Conservation (phyloP, 2,888 invertebrate genomes). For the Notodonta dromedarius region DNA sequence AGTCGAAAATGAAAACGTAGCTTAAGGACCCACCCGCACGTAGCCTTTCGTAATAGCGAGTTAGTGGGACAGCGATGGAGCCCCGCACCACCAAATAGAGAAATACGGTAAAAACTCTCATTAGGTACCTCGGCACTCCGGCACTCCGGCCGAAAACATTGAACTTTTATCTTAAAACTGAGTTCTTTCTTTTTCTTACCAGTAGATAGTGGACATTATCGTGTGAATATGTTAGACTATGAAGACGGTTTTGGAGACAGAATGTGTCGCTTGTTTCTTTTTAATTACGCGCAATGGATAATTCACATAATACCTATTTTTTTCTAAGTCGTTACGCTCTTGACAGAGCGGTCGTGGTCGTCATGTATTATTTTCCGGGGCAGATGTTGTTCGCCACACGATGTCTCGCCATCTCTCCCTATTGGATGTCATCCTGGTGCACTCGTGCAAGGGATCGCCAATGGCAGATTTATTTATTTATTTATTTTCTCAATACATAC, state of each 20-base stretch:
- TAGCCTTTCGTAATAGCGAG: slow-evolving; percentile 35
- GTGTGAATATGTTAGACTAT: not conserved
- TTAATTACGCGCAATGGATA: not conserved
- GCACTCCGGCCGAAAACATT: slow-evolving; percentile 22
- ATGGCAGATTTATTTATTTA: too few relatives aligned
- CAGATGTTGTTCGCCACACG: too few relatives aligned
- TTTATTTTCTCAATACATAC: too few relatives aligned
- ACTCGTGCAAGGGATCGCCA: too few relatives aligned
- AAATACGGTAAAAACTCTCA: slow-evolving; percentile 57
- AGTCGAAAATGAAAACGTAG: slow-evolving; percentile 30
- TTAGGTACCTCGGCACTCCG: slow-evolving; percentile 33
- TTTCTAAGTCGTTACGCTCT: too few relatives aligned
- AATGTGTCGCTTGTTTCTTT: not conserved
- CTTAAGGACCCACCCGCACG: slow-evolving; percentile 12
- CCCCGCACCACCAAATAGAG: slow-evolving; percentile 41
- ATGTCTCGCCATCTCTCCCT: too few relatives aligned
- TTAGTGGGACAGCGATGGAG: slow-evolving; percentile 41
- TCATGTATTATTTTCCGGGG: too few relatives aligned
- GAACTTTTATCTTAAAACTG: slow-evolving; percentile 26
- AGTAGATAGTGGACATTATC: not conserved
- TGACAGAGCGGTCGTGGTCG: too few relatives aligned
- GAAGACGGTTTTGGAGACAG: not conserved
- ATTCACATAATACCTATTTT: too few relatives aligned
- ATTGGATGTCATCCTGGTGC: too few relatives aligned
- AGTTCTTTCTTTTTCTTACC: slow-evolving; percentile 32